These are phyloP conservation scores for Scaptomyza graminum DNA, from an alignment of 1,140 invertebrate genomes.

Conservation along the genomic window DNA sequence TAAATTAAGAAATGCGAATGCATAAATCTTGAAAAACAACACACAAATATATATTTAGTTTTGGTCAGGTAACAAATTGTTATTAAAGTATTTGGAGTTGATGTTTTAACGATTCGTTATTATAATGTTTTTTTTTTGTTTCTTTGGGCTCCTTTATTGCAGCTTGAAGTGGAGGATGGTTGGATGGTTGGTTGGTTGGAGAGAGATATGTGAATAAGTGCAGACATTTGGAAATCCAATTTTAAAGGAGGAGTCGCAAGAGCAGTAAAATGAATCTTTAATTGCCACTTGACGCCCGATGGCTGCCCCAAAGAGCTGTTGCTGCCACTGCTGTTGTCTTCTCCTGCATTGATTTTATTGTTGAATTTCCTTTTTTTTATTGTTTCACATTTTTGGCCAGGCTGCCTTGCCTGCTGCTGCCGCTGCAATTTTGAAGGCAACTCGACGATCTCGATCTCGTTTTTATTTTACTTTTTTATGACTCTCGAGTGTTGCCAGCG, in stretches of 20 bases:
- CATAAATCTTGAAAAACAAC: conserved; percentile 1
- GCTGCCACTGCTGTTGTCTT: conserved; percentile 4
- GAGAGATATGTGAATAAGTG: conserved; percentile 17
- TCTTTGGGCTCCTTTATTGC: not conserved
- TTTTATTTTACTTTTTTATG: conserved; percentile 42
- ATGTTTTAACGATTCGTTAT: conserved; percentile 15
- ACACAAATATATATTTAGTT: not conserved
- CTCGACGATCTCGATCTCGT: conserved; percentile 39
- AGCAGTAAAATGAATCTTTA: conserved; percentile 53
- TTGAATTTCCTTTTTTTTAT: conserved; percentile 13
- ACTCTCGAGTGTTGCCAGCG: conserved; percentile 41
- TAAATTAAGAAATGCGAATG: conserved; percentile 9
- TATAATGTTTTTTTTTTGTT: conserved; percentile 2
- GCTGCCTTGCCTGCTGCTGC: too few species aligned
- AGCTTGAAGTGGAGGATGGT: not conserved
- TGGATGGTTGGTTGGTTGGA: not conserved
- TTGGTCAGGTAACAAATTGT: conserved; percentile 16
- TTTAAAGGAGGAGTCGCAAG: conserved; percentile 35
- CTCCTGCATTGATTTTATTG: conserved; percentile 23
- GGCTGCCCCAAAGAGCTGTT: not conserved
- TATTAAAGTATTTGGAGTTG: conserved; percentile 7
- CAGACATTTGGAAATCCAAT: conserved; percentile 35
- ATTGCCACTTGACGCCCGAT: conserved; percentile 50
- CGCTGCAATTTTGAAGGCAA: conserved; percentile 18
- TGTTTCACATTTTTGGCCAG: conserved; percentile 1